Conservation (phyloP, 2,888 invertebrate species). For the Cybosia mesomella region DNA sequence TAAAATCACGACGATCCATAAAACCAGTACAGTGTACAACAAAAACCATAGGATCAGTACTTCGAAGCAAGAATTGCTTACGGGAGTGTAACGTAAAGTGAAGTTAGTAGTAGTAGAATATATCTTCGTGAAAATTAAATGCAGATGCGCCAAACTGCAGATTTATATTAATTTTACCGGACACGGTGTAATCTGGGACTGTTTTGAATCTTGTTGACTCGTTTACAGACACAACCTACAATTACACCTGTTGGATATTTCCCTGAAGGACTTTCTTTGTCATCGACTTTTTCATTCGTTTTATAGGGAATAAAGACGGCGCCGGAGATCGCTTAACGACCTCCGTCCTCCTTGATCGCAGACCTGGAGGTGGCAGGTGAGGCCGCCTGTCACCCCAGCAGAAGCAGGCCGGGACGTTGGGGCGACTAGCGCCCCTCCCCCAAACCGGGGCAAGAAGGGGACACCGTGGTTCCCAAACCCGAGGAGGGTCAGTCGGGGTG, state of each 20-base stretch:
- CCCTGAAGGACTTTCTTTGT: slow-evolving; percentile 26
- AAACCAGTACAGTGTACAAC: slow-evolving; percentile 47
- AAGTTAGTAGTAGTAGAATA: too few species aligned
- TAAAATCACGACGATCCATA: slow-evolving; percentile 52
- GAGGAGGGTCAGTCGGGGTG: too few species aligned
- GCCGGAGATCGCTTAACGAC: too few species aligned
- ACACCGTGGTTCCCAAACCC: too few species aligned
- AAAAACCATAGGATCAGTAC: slow-evolving; percentile 51
- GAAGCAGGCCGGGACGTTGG: too few species aligned
- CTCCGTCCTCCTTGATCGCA: too few species aligned
- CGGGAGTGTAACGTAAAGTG: slow-evolving; percentile 48
- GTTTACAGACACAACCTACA: slow-evolving; percentile 49
- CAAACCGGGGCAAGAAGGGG: too few species aligned
- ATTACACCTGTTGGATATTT: slow-evolving; percentile 67
- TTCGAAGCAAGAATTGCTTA: slow-evolving; percentile 53
- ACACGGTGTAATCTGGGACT: slow-evolving; percentile 54
- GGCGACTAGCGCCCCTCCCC: too few species aligned
- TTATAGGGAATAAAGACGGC: slow-evolving; percentile 36
- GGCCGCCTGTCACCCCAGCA: too few species aligned
- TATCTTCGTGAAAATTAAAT: slow-evolving; percentile 28
- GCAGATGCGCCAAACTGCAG: slow-evolving; percentile 36
- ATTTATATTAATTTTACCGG: slow-evolving; percentile 32
- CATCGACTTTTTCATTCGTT: slow-evolving; percentile 32
- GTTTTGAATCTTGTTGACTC: slow-evolving; percentile 14
- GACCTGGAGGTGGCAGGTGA: too few species aligned